Base-by-base conservation (phyloP, 2,113 vertebrate species). In the Neoarius graeffei region DNA sequence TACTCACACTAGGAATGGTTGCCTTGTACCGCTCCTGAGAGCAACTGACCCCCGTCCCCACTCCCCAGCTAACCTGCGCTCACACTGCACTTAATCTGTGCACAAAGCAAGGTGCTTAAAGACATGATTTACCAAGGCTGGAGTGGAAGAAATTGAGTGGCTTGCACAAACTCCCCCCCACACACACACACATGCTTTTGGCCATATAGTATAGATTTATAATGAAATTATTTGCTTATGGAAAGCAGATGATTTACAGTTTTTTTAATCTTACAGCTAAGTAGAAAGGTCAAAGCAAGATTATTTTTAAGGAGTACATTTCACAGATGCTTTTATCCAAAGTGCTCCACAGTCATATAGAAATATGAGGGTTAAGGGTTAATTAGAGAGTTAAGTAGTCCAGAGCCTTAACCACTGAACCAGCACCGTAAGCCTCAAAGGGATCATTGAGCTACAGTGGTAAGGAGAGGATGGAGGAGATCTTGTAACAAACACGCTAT, bases 391-490 rank as follows among this genome's bases (percentile, higher is more conserved):
- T 42, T 42, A 42, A 42, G 9, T 25, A 69, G 30, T 30, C 2
- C 14, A 27, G 11, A 56, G 6, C 6, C 52, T 13, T 56, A 56
- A 56, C 50, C 0, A 14, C 15, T 15, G 7, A 79, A 25, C 50
- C 74, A 77, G 23, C 50, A 50, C 19, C 35, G 1, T 76, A 76
- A 52, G 10, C 74, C 48, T 77, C 48, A 52, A n/a, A n/a, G 20
- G 23, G 48, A 52, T 52, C 2, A 2, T 6, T 54, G 5, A n/a
- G 10, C 74, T 50, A n/a, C 42, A 54, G 74, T n/a, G 35, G 13
- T 71, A 64, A 82, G 27, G 15, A 86, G 7, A 86, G n/a, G 50
- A 80, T 80, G 64, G 42, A 52, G 30, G 59, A 64, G 74, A 23
- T 10, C 66, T 52, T 17, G 62, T 81, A 57, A 48, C 14, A 19